These are phyloP conservation scores for Phyllostomus hastatus DNA, from an alignment of 2,113 vertebrate genomes.

Conservation along the genomic window DNA sequence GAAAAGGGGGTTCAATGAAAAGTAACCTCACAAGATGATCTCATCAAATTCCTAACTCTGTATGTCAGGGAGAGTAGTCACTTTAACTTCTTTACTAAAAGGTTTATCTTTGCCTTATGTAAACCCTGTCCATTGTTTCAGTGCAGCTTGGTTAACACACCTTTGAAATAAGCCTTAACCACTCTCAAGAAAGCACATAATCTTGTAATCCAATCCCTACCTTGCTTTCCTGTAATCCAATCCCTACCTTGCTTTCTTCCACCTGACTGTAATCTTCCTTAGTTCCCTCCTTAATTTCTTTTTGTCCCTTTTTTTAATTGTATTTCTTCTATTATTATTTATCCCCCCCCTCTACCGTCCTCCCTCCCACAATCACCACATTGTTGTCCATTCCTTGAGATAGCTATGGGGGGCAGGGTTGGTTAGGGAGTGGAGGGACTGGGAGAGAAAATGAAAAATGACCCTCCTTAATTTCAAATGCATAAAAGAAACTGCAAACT, in stretches of 20 bases:
- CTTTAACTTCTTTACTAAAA: neutral
- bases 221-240: neutral
- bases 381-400: too few relatives aligned
- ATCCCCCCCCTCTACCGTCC: too few relatives aligned
- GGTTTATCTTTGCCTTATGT: neutral
- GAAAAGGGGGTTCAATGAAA: neutral
- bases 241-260: neutral
- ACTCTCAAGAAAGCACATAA: neutral
- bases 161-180: neutral
- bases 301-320: too few relatives aligned
- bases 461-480: neutral
- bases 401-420: too few relatives aligned
- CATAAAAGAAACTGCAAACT: neutral
- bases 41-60: neutral
- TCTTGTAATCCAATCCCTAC: too few relatives aligned
- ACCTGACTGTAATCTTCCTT: neutral
- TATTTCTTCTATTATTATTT: too few relatives aligned
- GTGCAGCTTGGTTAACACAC: neutral
- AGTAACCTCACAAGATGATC: neutral
- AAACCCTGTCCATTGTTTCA: neutral
- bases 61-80: neutral
- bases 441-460: too few relatives aligned
- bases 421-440: too few relatives aligned
- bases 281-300: neutral
- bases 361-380: too few relatives aligned